Evolutionary conservation across 2,113 vertebrate species (phyloP).

Genomic region (Manacus vitellinus): DNA sequence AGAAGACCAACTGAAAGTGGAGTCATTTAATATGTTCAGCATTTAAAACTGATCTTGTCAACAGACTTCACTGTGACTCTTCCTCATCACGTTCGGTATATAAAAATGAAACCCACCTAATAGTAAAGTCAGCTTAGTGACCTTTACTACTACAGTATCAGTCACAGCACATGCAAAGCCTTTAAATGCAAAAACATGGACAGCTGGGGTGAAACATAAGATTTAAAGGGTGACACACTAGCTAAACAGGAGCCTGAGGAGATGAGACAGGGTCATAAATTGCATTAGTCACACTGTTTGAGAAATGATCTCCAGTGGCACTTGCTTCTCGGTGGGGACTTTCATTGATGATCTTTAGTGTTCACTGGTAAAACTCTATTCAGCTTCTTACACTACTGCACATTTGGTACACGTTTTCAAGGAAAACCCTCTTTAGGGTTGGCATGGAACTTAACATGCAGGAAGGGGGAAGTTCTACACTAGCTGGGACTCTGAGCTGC

Average conservation of each 20-base stretch:
- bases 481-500: neutral
- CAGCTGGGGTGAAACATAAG: constrained; percentile 74
- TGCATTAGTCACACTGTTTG: constrained; percentile 46
- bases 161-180: constrained; percentile 51
- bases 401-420: neutral
- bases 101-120: constrained; percentile 48
- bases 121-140: constrained; percentile 56
- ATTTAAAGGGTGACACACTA: constrained; percentile 61
- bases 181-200: constrained; percentile 68
- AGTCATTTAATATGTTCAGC: neutral
- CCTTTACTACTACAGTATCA: constrained; percentile 52
- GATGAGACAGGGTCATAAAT: constrained; percentile 55
- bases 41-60: constrained; percentile 21
- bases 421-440: neutral
- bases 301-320: constrained; percentile 19
- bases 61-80: neutral
- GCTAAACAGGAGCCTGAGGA: constrained; percentile 57
- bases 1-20: neutral
- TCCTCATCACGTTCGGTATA: constrained; percentile 32
- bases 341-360: neutral
- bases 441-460: neutral
- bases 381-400: neutral
- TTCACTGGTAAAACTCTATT: neutral
- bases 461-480: fast-evolving
- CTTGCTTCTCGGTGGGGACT: neutral